Base-by-base conservation (phyloP, 2,797 vertebrate species). In the Oryzias sinensis region DNA sequence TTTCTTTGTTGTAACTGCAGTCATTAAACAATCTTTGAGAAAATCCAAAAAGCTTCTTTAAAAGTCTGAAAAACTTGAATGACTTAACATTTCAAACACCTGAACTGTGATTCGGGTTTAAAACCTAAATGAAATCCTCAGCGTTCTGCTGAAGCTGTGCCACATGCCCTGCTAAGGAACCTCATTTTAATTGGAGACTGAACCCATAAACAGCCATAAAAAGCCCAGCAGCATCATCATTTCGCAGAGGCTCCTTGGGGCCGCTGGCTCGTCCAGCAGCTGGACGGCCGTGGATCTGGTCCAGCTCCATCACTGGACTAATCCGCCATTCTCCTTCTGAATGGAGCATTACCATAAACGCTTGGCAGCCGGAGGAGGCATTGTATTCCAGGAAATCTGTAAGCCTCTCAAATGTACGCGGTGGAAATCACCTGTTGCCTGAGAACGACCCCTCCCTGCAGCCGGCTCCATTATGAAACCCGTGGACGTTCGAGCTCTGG, bases 271-370 rank as follows among this genome's bases (percentile, higher is more conserved):
- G 59, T 53, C 67, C 53, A 48, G 68, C 72, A 68, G 74, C 65
- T 65, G 75, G 66, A 66, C 2, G 16, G 53, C 27, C 13, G 44
- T 88, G 87, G 83, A 83, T 49, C 69, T 14, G 40, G 16, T 92
- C 88, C 88, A 89, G 84, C 74, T 81, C 76, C 71, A 46, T 71
- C 62, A 51, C 67, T 43, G 70, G 78, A 59, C 72, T 89, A 90
- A 90, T 89, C 82, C 81, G 2, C 79, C 77, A 84, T 89, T 89
- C 84, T 88, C 75, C 55, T 75, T 8, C 69, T 81, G 80, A 89
- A 90, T 83, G 80, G 49, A 58, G 81, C 68, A 86, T 90, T 87
- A 88, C 58, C 87, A 87, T 86, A 85, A 86, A 83, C 18, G 53
- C 80, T 86, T 90, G 87, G 88, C 87, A 84, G 79, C 58, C 1